A percentile compares a stretch with the other conserved stretches of the same genome.
These are phyloP conservation scores for Tenualosa ilisha DNA, from an alignment of 2,797 vertebrate species.

Conservation along the genomic window DNA sequence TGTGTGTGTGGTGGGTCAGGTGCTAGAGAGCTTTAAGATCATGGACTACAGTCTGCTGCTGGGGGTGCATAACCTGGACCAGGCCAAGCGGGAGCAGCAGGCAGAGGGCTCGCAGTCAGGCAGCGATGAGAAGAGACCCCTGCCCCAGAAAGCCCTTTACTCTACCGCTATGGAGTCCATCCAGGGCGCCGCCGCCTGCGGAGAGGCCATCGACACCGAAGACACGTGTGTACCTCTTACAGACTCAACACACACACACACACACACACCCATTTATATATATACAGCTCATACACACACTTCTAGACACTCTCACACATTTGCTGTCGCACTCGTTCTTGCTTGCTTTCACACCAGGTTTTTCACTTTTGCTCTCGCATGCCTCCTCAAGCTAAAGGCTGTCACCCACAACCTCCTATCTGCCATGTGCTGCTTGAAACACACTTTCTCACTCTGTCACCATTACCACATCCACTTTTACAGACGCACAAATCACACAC, in stretches of 20 bases:
- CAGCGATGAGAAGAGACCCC: constrained; percentile 88
- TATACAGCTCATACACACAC: neutral
- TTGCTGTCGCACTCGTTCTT: neutral
- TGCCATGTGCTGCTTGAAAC: neutral
- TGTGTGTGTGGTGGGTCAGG: constrained; percentile 58
- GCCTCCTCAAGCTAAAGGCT: neutral
- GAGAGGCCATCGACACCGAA: constrained; percentile 90
- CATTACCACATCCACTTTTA: neutral
- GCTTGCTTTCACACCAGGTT: neutral
- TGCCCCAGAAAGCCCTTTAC: constrained; percentile 96
- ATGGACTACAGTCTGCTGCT: constrained; percentile 99
- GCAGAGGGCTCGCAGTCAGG: constrained; percentile 84
- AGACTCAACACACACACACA: neutral
- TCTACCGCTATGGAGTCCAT: constrained; percentile 99
- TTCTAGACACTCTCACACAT: neutral
- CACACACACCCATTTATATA: neutral
- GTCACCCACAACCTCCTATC: neutral
- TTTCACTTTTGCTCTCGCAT: neutral
- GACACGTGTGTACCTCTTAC: constrained; percentile 86
- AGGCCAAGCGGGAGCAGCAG: constrained; percentile 88
- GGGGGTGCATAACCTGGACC: constrained; percentile 97
- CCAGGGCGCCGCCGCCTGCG: constrained; percentile 90
- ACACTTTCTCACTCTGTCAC: neutral
- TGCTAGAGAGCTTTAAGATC: constrained; percentile 97
- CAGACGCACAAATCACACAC: neutral